Base-by-base conservation (phyloP, 2,797 vertebrate species). In the Percopsis omiscomaycus region DNA sequence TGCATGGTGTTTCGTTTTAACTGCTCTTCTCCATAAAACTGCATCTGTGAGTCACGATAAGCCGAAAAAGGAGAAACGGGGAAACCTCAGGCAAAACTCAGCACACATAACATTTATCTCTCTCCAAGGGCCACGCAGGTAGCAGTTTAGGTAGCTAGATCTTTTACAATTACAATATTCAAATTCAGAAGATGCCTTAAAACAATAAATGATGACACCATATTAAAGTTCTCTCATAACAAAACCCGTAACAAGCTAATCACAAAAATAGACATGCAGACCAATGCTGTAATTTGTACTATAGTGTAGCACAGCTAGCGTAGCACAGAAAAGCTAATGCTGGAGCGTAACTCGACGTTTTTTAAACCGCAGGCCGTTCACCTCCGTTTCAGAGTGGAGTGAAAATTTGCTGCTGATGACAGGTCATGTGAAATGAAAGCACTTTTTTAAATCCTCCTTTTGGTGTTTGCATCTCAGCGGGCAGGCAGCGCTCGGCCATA, bases 391-490 rank as follows among this genome's bases (percentile, higher is more conserved):
- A 66, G 73, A 78, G 73, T 80, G 2, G 64, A 80, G 82, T 84
- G 80, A 91, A 91, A 90, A 86, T 88, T 77, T 91, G 83, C 85
- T 82, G 84, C 86, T 87, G 89, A 91, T 90, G 89, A 91, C 87
- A 89, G 89, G 84, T 87, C 82, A 80, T 83, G 87, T 87, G 77
- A 84, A 89, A 87, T 78, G 60, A 84, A 87, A 89, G 82, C 67
- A 59, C 78, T 80, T 88, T 49, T 88, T 82, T 82, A 88, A 69
- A 81, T 88, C 67, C 80, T 75, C 67, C 55, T 77, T 71, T 87
- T 89, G 89, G 82, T 84, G 88, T 88, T 88, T 85, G 74, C 63
- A 50, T 89, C 84, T 84, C 86, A 70, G 84, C 77, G 49, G 78
- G 86, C 76, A 56, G 77, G 71, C 80, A 57, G 74, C 68, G 79